Conservation (phyloP, 2,888 invertebrate species). For the Teleiodes luculella region DNA sequence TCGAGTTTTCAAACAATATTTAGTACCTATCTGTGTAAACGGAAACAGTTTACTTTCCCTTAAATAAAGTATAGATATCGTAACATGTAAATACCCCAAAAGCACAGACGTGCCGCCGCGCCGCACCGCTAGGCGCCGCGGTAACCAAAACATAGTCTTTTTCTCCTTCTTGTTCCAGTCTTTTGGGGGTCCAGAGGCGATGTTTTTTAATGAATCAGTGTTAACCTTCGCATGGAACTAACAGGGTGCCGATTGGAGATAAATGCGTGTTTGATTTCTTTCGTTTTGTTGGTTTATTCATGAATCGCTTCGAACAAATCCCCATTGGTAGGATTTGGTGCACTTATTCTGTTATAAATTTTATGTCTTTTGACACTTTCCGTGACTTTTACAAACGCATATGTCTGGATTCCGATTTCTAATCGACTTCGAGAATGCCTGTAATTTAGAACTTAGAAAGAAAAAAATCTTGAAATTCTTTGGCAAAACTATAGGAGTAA, state of each 20-base stretch:
- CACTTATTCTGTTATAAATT: neutral
- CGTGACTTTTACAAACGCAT: no score
- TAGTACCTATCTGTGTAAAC: no score
- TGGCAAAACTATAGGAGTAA: no score
- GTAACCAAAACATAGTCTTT: constrained; percentile 71
- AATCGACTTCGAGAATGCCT: no score
- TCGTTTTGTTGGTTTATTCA: constrained; percentile 5
- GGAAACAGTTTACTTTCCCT: no score
- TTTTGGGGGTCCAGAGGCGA: constrained; percentile 73
- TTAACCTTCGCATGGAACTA: constrained; percentile 76
- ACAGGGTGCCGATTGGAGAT: constrained; percentile 77
- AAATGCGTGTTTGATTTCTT: constrained; percentile 47
- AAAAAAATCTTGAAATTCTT: no score
- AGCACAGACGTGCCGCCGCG: constrained; percentile 72
- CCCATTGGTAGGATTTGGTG: neutral
- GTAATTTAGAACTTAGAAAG: no score
- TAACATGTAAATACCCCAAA: constrained; percentile 39
- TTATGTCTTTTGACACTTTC: no score
- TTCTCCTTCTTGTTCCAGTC: constrained; percentile 66
- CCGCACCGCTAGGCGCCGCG: constrained; percentile 73
- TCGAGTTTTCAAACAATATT: no score
- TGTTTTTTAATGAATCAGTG: constrained; percentile 77
- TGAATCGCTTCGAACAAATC: neutral
- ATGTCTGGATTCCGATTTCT: no score
- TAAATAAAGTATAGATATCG: no score